Evolutionary conservation across 2,113 vertebrate genomes (phyloP).

Genomic region (Cygnus buccinator): DNA sequence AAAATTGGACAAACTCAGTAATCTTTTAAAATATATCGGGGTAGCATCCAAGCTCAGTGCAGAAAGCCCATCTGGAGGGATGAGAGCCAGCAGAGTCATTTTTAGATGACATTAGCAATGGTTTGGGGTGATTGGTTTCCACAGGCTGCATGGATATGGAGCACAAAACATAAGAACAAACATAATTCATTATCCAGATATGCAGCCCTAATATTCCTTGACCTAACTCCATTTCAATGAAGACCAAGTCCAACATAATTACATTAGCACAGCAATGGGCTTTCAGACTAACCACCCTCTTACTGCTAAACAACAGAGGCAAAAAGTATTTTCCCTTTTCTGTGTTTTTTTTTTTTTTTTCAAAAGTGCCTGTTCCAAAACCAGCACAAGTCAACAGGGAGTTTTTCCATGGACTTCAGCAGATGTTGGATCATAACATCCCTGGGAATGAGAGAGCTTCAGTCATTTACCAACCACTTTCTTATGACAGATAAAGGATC

Average conservation of each 20-base stretch:
- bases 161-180: not conserved
- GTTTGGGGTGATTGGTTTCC: not conserved
- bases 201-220: not conserved
- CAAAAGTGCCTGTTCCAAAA: not conserved
- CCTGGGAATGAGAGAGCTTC: conserved; percentile 10
- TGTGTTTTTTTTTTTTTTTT: not conserved
- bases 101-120: not conserved
- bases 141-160: not conserved
- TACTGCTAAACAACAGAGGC: not conserved
- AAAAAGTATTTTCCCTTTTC: not conserved
- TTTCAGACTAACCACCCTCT: not conserved
- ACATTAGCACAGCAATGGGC: not conserved
- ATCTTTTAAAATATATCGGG: not conserved
- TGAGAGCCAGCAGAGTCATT: not conserved
- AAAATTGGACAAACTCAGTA: not conserved
- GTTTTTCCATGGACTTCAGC: conserved; percentile 5
- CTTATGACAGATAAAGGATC: conserved; percentile 25
- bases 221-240: not conserved
- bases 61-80: not conserved
- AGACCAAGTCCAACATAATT: not conserved
- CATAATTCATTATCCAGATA: not conserved
- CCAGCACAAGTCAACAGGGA: conserved; percentile 1
- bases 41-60: not conserved
- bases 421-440: conserved; percentile 33
- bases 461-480: conserved; percentile 17